phyloP scores from a whole-genome alignment of 2,797 vertebrate species.

The Limosa lapponica region DNA sequence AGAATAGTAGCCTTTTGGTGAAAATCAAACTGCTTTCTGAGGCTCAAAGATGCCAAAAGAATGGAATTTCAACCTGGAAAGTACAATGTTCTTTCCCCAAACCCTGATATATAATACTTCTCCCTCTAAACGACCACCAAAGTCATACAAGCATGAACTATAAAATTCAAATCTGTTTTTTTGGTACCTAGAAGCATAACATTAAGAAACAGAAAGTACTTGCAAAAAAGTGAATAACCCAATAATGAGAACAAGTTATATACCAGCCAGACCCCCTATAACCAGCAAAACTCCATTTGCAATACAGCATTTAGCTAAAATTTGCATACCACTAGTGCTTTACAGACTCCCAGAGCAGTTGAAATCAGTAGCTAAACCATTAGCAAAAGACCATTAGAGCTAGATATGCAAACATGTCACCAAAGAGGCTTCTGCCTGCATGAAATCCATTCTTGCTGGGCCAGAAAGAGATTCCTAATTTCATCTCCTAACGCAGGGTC shows the following conservation, averaged over 20 bases:
- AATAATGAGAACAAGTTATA: background rate
- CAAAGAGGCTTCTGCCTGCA: constrained; percentile 3
- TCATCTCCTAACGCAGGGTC: background rate
- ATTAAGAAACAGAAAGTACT: background rate
- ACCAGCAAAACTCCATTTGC: background rate
- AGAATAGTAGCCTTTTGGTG: background rate
- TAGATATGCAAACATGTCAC: background rate
- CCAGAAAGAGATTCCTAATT: background rate
- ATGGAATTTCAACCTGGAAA: constrained; percentile 9
- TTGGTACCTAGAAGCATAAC: background rate
- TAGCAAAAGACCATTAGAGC: background rate
- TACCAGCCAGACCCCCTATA: background rate
- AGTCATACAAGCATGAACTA: background rate
- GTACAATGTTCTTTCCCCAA: background rate
- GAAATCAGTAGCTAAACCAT: background rate
- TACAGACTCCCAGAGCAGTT: background rate
- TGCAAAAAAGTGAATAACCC: background rate
- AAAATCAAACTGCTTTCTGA: background rate
- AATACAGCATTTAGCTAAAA: background rate
- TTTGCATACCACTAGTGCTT: background rate
- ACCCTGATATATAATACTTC: background rate
- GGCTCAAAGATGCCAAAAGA: constrained; percentile 1
- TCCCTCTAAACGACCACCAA: background rate
- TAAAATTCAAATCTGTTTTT: background rate
- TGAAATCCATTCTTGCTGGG: background rate